Evolutionary conservation across 2,797 vertebrate species (phyloP).

Genomic region (Paedocypris micromegethes): DNA sequence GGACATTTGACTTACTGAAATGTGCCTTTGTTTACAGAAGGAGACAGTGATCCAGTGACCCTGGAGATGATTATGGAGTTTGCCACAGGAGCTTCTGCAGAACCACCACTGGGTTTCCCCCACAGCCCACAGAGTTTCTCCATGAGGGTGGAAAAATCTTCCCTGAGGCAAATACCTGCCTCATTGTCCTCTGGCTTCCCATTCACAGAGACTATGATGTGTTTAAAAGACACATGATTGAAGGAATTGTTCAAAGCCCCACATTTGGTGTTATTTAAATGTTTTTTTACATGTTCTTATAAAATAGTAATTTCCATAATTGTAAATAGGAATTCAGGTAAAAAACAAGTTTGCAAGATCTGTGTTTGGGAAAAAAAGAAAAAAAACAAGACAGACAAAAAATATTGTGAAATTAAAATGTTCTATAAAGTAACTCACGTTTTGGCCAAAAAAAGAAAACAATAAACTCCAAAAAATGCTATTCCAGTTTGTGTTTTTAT

Average conservation of each 20-base stretch:
- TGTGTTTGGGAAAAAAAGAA: too few relatives aligned
- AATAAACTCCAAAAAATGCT: too few relatives aligned
- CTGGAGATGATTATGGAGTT: constrained; percentile 23
- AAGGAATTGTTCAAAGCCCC: constrained; percentile 19
- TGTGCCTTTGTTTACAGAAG: constrained; percentile 1
- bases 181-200: constrained; percentile 11
- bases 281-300: too few relatives aligned
- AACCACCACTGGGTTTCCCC: constrained; percentile 12
- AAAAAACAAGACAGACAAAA: background rate
- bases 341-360: too few relatives aligned
- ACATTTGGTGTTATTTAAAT: constrained; percentile 11
- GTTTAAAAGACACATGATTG: constrained; percentile 4
- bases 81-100: constrained; percentile 19
- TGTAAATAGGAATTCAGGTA: too few relatives aligned
- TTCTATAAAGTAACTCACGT: too few relatives aligned
- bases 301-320: too few relatives aligned
- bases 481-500: too few relatives aligned
- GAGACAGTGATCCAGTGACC: constrained; percentile 7
- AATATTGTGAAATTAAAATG: too few relatives aligned
- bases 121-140: constrained; percentile 20
- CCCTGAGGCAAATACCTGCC: constrained; percentile 26
- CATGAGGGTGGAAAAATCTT: constrained; percentile 13
- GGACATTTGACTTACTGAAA: too few relatives aligned
- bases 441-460: too few relatives aligned
- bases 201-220: constrained; percentile 10